Evolutionary conservation across 2,113 vertebrate species (phyloP), one percentile per base, ranked within the genome.

Genomic region (Crotalus tigris): DNA sequence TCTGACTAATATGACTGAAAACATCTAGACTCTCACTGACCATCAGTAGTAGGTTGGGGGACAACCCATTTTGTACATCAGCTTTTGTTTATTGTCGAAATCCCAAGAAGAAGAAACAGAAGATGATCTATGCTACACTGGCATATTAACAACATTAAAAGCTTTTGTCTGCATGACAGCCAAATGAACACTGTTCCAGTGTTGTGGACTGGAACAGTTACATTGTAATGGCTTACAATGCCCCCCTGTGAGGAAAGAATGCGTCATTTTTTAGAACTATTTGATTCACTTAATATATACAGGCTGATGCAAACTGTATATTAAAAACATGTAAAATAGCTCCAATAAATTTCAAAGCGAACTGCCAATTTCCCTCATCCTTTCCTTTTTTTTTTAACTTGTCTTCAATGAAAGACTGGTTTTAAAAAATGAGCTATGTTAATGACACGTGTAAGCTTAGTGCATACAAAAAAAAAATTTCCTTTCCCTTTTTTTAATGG

Each of bases 361-460:
- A 97, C 97, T 97, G 97, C 97, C 96, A 97, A 97, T 97, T 98
- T 96, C 98, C 97, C 57, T 49, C n/a, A 75, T n/a, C 53, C 13
- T 4, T 29, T 17, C 29, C 33, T 57, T 13, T 33, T 96, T 98
- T 96, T 59, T 89, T 75, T 9, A 59, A 93, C 97, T 97, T 97
- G 97, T 98, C 97, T 98, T 98, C 97, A 98, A 97, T 98, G 98
- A 98, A 98, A 98, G 98, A 98, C 98, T 98, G 98, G 97, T 98
- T 98, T 98, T 98, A 98, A 98, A 98, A 98, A 98, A 98, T 98
- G 97, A 98, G 98, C 98, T 98, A 98, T 98, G 98, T 98, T 98
- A 98, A 98, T 98, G 98, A 99, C 98, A 98, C 98, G 98, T 98
- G 98, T 98, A 99, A 98, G 98, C 98, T 98, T 98, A 98, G 98